These are phyloP conservation scores for Acromyrmex charruanus DNA, from an alignment of 1,140 invertebrate genomes.

Conservation along the genomic window DNA sequence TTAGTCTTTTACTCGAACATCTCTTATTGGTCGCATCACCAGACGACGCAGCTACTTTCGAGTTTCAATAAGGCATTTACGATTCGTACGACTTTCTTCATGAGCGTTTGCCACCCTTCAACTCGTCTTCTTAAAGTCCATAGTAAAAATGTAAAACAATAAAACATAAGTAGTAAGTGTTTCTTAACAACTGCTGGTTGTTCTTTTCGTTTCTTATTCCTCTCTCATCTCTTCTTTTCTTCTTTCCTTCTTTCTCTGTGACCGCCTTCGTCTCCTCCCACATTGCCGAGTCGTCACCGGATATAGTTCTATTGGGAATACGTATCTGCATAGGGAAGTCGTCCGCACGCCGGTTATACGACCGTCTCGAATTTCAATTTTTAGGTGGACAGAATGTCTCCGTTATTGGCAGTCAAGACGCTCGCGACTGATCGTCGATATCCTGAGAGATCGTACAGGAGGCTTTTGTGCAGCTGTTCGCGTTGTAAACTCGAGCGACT, in stretches of 20 bases:
- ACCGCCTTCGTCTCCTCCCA: neutral
- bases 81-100: constrained; percentile 82
- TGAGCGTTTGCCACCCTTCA: constrained; percentile 78
- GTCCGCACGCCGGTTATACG: constrained; percentile 29
- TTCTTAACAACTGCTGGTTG: constrained; percentile 72
- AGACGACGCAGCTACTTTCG: constrained; percentile 40
- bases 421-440: constrained; percentile 7
- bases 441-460: neutral
- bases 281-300: constrained; percentile 7
- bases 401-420: constrained; percentile 31
- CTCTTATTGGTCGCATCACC: neutral
- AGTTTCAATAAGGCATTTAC: constrained; percentile 74
- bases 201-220: constrained; percentile 9
- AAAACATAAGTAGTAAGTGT: too few species aligned
- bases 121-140: constrained; percentile 63
- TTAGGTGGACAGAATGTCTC: constrained; percentile 35
- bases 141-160: too few species aligned
- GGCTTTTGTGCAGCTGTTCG: constrained; percentile 46
- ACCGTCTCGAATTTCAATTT: constrained; percentile 66
- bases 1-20: too few species aligned
- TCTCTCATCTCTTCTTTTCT: neutral
- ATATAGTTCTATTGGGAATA: constrained; percentile 28
- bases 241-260: neutral
- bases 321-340: constrained; percentile 51
- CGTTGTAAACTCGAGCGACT: constrained; percentile 56